Evolutionary conservation across 2,113 vertebrate genomes (phyloP).

Genomic region (Chrysochloris asiatica): DNA sequence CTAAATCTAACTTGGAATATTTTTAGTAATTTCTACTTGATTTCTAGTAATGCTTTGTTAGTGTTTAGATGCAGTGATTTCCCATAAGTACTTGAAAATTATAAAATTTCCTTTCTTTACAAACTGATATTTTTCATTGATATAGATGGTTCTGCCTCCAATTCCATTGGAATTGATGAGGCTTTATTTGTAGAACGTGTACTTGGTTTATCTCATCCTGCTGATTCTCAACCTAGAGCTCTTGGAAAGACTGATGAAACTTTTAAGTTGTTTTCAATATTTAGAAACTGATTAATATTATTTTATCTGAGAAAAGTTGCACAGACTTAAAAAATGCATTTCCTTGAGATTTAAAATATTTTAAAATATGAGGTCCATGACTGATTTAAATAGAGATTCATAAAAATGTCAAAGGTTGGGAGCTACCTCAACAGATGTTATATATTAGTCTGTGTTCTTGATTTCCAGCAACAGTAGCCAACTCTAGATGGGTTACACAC

Average conservation of each 20-base stretch:
- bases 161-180: not conserved
- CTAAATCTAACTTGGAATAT: not conserved
- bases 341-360: slow-evolving; percentile 32
- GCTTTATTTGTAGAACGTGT: not conserved
- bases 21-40: not conserved
- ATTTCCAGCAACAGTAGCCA: slow-evolving; percentile 1
- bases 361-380: not conserved
- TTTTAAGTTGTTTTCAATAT: not conserved
- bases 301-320: slow-evolving; percentile 8
- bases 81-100: not conserved
- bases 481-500: not conserved
- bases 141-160: not conserved
- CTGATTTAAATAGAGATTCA: not conserved
- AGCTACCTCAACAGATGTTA: not conserved
- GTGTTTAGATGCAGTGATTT: not conserved
- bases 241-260: not conserved
- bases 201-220: not conserved
- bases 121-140: not conserved
- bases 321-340: slow-evolving; percentile 25
- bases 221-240: not conserved
- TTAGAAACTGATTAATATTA: not conserved
- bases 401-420: not conserved
- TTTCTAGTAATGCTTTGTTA: slow-evolving; percentile 24
- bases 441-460: not conserved
- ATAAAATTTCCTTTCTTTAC: slow-evolving; percentile 7